Base-by-base conservation (phyloP, 1,140 invertebrate species). In the Drosophila sturtevanti region DNA sequence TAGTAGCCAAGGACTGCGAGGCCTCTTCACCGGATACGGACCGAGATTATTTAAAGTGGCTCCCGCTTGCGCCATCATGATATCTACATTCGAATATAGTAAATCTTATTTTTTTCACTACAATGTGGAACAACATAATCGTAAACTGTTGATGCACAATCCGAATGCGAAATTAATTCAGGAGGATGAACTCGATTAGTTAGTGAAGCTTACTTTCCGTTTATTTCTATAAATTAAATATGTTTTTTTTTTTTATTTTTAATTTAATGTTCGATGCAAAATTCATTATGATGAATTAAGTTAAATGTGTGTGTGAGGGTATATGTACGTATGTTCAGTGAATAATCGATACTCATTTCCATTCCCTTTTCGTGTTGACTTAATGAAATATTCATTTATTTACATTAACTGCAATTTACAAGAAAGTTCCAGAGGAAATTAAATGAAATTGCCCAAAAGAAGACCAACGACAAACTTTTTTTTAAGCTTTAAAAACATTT, bases 11-110 rank as follows among this genome's bases (percentile, higher is more conserved):
- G 97, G 97, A 1, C 55, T 96, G 0, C 93, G 91, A 61, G 96
- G 96, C 6, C 91, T 97, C 22, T 97, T 97, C 84, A 94, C 95
- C 24, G 98, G 98, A 22, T 91, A 98, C 11, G 94, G 95, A 24
- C 98, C 98, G 1, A 92, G 98, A 72, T 92, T 99, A 55, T 94
- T 97, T 4, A 99, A 99, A 94, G 97, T 99, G 16, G 97, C 98
- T 9, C 98, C 98, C 16, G 98, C 98, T 0, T 99, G 98, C 93
- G 98, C 98, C 10, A 98, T 99, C 11, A 99, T 99, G 98, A 98
- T 99, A 60, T 96, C 97, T 16, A 96, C 97, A 4, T 99, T 98
- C 92, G 98, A 99, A 94, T 97, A 97, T 91, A 96, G 97, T 68
- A 99, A 99, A 93, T 92, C 93, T 59, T 98, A 97, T 91, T 99